Percentiles rank a stretch among this genome's conserved stretches.
Evolutionary conservation across 2,797 vertebrate genomes (phyloP).

Genomic region (Poecilia gillii): DNA sequence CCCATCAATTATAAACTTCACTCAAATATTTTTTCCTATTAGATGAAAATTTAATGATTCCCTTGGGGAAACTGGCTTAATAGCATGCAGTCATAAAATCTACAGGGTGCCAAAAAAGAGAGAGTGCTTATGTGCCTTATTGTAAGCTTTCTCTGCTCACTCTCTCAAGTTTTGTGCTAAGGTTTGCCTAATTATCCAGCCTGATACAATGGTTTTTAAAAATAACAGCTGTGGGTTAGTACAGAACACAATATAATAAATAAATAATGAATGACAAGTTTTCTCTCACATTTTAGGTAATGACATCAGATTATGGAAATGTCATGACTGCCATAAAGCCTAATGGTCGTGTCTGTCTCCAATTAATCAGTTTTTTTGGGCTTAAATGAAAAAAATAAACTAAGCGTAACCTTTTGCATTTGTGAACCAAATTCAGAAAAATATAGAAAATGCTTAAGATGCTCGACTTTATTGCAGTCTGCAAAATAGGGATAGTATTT

Average conservation of each 20-base stretch:
- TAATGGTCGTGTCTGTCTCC: background rate
- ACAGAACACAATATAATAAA: background rate
- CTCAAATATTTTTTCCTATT: slow-evolving; percentile 10
- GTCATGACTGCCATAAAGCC: background rate
- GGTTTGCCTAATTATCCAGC: slow-evolving; percentile 33
- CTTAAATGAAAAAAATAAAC: background rate
- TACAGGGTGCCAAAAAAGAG: slow-evolving; percentile 30
- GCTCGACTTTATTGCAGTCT: background rate
- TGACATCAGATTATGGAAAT: background rate
- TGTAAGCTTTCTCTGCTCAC: slow-evolving; percentile 25
- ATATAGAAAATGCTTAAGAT: background rate
- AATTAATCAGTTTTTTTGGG: background rate
- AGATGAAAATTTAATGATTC: slow-evolving; percentile 53
- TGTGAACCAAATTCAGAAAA: background rate
- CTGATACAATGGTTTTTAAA: slow-evolving; percentile 17
- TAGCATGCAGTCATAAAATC: slow-evolving; percentile 28
- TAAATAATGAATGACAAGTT: background rate
- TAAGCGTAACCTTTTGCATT: background rate
- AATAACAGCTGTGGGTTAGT: slow-evolving; percentile 13
- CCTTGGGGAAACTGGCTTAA: slow-evolving; percentile 31
- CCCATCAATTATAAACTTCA: slow-evolving; percentile 28
- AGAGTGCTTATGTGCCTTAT: slow-evolving; percentile 17
- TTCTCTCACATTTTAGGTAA: background rate
- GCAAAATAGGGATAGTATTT: background rate
- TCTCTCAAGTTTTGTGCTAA: slow-evolving; percentile 12